Percentiles rank a stretch among this genome's conserved stretches.
Conservation (phyloP, 2,113 vertebrate genomes). For the Notechis scutatus region DNA sequence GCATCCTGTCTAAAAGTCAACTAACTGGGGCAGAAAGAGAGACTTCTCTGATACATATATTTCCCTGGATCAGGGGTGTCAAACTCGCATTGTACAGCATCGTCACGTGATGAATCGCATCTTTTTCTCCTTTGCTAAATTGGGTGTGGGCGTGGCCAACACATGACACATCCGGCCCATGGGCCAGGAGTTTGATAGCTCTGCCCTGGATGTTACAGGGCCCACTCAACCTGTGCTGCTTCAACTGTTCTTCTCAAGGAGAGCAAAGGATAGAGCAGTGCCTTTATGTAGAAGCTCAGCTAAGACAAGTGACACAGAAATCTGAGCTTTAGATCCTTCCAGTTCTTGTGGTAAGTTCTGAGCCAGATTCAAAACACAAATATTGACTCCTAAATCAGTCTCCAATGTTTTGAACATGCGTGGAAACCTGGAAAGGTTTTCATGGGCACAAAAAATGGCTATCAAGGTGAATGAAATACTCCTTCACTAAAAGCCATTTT, state of each 20-base stretch:
- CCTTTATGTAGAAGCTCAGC: not conserved
- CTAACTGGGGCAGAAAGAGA: not conserved
- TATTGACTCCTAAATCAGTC: not conserved
- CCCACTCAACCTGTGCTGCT: not conserved
- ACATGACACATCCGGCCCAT: too few species aligned
- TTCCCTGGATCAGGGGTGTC: not conserved
- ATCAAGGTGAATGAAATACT: not conserved
- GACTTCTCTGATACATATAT: not conserved
- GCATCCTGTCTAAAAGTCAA: not conserved
- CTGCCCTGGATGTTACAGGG: not conserved
- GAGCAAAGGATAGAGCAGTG: not conserved
- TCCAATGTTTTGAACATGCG: not conserved
- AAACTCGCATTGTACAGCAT: too few species aligned
- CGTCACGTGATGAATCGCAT: too few species aligned
- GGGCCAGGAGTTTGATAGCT: too few species aligned
- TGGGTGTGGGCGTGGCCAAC: too few species aligned
- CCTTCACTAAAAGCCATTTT: not conserved
- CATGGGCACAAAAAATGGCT: not conserved
- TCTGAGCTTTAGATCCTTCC: not conserved
- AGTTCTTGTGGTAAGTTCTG: not conserved
- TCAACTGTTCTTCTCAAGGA: not conserved
- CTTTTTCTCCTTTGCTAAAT: too few species aligned
- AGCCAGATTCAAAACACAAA: not conserved
- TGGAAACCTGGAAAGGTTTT: not conserved
- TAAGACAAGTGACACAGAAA: not conserved